Evolutionary conservation across 2,797 vertebrate genomes (phyloP).

Genomic region (Scolopax bukidnonensis): DNA sequence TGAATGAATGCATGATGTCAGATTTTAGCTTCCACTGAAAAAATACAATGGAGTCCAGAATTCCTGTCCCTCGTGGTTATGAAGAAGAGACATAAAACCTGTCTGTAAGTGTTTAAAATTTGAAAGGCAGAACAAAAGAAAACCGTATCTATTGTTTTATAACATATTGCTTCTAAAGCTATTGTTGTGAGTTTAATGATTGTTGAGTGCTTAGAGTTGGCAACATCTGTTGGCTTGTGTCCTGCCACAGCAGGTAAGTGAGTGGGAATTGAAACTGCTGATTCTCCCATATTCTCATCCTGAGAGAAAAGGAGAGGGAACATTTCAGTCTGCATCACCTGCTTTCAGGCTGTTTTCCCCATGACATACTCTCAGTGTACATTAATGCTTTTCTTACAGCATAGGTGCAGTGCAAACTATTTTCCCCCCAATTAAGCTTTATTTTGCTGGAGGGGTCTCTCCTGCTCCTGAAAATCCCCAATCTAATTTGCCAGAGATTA

Average conservation of each 20-base stretch:
- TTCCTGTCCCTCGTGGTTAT: neutral
- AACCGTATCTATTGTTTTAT: neutral
- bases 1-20: neutral
- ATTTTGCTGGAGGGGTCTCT: slow-evolving; percentile 13
- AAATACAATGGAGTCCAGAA: neutral
- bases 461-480: neutral
- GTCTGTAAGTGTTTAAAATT: neutral
- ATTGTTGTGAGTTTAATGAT: neutral
- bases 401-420: neutral
- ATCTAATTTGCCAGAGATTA: neutral
- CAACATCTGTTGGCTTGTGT: slow-evolving; percentile 44
- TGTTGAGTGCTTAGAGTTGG: slow-evolving; percentile 10
- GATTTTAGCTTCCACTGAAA: neutral
- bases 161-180: neutral
- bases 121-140: neutral
- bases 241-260: slow-evolving; percentile 25
- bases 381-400: neutral
- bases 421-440: slow-evolving; percentile 21
- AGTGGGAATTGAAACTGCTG: slow-evolving; percentile 46
- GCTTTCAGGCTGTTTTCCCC: slow-evolving; percentile 14
- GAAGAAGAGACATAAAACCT: neutral
- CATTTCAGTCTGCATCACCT: neutral
- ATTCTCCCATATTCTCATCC: slow-evolving; percentile 26
- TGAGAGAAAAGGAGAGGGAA: slow-evolving; percentile 5
- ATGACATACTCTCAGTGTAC: neutral